Conservation (phyloP, 1,140 invertebrate species). For the Anastrepha ludens region DNA sequence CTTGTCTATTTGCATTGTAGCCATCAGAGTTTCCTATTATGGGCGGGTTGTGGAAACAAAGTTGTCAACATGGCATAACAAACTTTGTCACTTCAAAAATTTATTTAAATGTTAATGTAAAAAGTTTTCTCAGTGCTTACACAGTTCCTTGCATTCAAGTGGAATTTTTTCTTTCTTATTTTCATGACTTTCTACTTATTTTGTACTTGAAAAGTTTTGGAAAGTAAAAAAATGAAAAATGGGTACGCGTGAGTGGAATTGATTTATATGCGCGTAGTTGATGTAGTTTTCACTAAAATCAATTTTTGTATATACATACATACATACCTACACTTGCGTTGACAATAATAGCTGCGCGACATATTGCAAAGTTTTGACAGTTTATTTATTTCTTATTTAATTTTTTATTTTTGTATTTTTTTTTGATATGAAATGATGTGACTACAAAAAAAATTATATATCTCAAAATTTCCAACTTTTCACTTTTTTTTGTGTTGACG, state of each 20-base stretch:
- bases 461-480: no score
- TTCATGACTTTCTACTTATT: background rate
- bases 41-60: background rate
- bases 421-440: no score
- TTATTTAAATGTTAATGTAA: slow-evolving; percentile 35
- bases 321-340: background rate
- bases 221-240: background rate
- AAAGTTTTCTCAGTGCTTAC: background rate
- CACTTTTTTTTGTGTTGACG: no score
- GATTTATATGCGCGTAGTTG: background rate
- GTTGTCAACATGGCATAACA: background rate
- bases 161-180: background rate
- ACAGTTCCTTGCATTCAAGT: background rate
- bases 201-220: background rate
- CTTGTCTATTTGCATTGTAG: background rate
- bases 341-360: no score
- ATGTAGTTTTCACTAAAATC: background rate
- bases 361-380: no score
- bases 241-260: background rate
- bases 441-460: no score
- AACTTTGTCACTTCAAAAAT: slow-evolving; percentile 16
- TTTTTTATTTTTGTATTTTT: no score
- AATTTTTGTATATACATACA: background rate
- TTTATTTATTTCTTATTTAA: no score
- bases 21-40: background rate